Evolutionary conservation across 2,888 invertebrate species (phyloP), one percentile per base, ranked within the genome.

Genomic region (Pharmacophagus antenor): DNA sequence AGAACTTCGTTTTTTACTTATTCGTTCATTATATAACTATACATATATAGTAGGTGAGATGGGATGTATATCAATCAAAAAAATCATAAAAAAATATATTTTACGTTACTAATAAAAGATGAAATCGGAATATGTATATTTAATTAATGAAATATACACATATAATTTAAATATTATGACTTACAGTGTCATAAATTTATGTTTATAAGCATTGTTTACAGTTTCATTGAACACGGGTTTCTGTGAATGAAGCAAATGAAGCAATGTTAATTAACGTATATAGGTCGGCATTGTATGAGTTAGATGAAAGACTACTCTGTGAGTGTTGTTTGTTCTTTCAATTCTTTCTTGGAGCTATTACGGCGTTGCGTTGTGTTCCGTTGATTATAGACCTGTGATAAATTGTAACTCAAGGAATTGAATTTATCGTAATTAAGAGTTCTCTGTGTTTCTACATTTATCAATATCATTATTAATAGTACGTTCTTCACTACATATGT

Each of bases 281-380:
- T 84, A 74, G 79, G 79, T 74, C 80, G 80, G 78, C 72, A 80
- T 85, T 86, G 83, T 85, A 72, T 79, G 63, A 73, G 76, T 83
- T 79, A 74, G 75, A 83, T 84, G 80, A 88, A 87, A 77, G 79
- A 76, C 70, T 73, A 79, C 88, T 81, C 88, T 89, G 85, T 88
- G 67, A 66, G 47, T 17, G 37, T 66, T 85, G 85, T 88, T 87
- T 85, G 79, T 82, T 80, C 81, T 83, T 86, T 77, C 75, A 79
- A 82, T 85, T 79, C 68, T 68, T 80, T 81, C 79, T 64, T 66
- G 67, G 76, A 79, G 77, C 65, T 23, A 37, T 51, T n/a, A 51
- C 50, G 21, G 12, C 31, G 27, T 25, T 10, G 17, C n/a, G n/a
- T 18, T 27, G 27, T 64, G 69, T 69, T 70, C 70, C 73, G 73